Base-by-base conservation (phyloP, 2,888 invertebrate genomes). In the Parnassius glacialis region DNA sequence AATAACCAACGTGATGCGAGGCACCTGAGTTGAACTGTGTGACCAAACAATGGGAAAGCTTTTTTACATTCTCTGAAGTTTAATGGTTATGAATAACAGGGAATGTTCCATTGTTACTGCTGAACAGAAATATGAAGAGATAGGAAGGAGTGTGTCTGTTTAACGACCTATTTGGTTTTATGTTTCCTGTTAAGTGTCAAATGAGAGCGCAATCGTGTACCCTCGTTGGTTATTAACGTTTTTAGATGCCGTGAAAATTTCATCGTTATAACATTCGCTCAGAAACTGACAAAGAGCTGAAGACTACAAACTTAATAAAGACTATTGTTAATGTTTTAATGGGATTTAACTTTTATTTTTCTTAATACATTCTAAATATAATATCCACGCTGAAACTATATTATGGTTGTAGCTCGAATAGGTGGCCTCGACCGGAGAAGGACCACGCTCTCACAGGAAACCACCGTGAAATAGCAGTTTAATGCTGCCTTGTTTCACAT, bases 11-110 rank as follows among this genome's bases (percentile, higher is more conserved):
- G 57, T 55, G 61, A 62, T 55, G 61, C 50, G 61, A 62, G 57
- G 61, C 54, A 53, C 57, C 47, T 50, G 50, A 62, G 61, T 69
- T 67, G 65, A 66, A 57, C 65, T 63, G 67, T 65, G 66, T 62
- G 67, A 65, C 65, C 57, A 55, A 65, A 61, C 64, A 62, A 68
- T 66, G 68, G 62, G 61, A 66, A 68, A 67, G 62, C 62, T 68
- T 57, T 64, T 54, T 52, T 45, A 44, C 20, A 43, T 44, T 25
- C 16, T 53, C 13, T 41, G 41, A 13, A 42, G 42, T 43, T 54
- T 54, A 62, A 58, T 54, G 53, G 45, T 59, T 16, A 52, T 52
- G 55, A 16, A 45, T 45, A 45, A 58, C 54, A 48, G 20, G 50
- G 45, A 56, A 56, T 56, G 20, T 45, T 56, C 61, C 51, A 59